Evolutionary conservation across 2,797 vertebrate genomes (phyloP).

Genomic region (Vespertilio murinus): DNA sequence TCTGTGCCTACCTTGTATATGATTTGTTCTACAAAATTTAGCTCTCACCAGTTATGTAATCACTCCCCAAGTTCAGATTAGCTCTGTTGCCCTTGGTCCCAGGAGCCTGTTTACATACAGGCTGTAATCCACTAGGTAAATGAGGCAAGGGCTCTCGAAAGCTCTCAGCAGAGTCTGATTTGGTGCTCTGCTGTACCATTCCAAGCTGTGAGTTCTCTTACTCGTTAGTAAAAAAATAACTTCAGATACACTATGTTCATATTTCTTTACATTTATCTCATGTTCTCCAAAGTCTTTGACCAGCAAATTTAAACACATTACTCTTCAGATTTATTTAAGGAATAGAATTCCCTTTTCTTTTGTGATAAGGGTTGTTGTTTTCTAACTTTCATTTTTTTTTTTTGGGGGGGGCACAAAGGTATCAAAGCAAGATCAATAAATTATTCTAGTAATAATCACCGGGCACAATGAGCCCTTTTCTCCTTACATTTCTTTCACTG

Average conservation of each 20-base stretch:
- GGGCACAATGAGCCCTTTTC: neutral
- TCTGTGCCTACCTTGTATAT: neutral
- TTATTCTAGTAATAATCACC: neutral
- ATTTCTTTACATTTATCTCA: neutral
- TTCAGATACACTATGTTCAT: neutral
- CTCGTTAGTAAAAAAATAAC: conserved; percentile 35
- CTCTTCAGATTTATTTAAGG: neutral
- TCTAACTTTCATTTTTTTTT: neutral
- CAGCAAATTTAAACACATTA: neutral
- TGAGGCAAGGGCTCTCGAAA: conserved; percentile 42
- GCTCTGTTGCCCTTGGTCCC: neutral
- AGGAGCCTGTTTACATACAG: conserved; percentile 49
- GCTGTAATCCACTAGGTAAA: conserved; percentile 55
- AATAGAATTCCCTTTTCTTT: neutral
- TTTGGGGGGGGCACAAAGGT: neutral
- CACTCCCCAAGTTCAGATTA: conserved; percentile 51
- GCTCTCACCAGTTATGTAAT: conserved; percentile 50
- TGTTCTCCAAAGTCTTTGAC: neutral
- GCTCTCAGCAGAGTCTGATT: conserved; percentile 13
- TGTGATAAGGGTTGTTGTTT: neutral
- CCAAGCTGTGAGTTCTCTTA: neutral
- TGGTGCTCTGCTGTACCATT: neutral
- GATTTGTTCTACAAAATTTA: conserved; percentile 69
- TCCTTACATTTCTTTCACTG: neutral
- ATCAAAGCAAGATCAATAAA: neutral